Base-by-base conservation (phyloP, 2,113 vertebrate genomes). In the Ciconia stormi region DNA sequence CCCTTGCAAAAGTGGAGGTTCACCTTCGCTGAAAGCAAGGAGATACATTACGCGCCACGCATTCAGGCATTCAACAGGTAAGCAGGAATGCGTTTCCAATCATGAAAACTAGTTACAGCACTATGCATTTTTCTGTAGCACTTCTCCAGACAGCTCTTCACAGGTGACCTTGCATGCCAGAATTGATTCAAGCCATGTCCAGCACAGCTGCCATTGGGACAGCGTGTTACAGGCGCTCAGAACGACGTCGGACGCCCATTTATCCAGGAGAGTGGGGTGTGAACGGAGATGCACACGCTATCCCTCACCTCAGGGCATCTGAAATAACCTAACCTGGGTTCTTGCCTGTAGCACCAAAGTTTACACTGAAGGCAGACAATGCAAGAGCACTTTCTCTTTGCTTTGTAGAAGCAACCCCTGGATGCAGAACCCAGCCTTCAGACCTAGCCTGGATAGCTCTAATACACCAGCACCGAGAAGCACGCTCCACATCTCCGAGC, bases 91-190 rank as follows among this genome's bases (percentile, higher is more conserved):
- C 1, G 3, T 2, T 40, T 38, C 32, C 59, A 44, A 16, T 4
- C 50, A 4, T 0, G 3, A 19, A 22, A n/a, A 29, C 10, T 3
- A 36, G 49, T 5, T n/a, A 21, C 55, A 95, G 77, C 46, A n/a
- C 47, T 6, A 23, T 0, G 3, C 3, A 4, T n/a, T 56, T 38
- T 19, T 52, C 79, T 12, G 17, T 0, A 71, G 62, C 6, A 2
- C 22, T 53, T 32, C 71, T 66, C n/a, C 77, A 59, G 29, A 8
- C 55, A 62, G 84, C 49, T 66, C 38, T 55, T 47, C 22, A 8
- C 13, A 3, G 18, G 49, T 44, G 85, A 67, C 63, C 72, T 38
- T 36, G 30, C 65, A 13, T 0, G 15, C 61, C 4, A 29, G 36
- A 30, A 56, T 16, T 6, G 65, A 77, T n/a, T n/a, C 3, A 7